A percentile compares a stretch with the other conserved stretches of the same genome.
phyloP scores from a whole-genome alignment of 2,888 invertebrate species.

The Piscicola geometra region DNA sequence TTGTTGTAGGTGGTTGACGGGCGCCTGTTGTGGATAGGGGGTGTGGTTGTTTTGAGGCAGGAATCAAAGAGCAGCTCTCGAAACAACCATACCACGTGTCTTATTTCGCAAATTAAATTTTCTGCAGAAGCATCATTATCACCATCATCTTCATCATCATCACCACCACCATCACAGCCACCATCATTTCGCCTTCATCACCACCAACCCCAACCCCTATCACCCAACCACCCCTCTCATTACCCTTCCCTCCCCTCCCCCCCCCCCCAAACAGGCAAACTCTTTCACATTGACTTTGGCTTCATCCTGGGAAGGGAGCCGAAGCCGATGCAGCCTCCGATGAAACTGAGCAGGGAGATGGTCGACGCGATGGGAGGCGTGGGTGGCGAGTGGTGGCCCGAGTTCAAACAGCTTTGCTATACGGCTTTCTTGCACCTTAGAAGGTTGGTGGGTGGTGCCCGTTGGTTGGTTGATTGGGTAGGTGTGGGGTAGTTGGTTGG shows the following conservation, averaged over 20 bases:
- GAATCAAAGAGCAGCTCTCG: no score
- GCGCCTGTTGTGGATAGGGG: no score
- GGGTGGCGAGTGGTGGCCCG: slow-evolving; percentile 79
- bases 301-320: slow-evolving; percentile 95
- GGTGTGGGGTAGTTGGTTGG: not conserved
- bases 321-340: slow-evolving; percentile 95
- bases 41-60: no score
- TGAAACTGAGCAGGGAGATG: slow-evolving; percentile 97
- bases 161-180: not conserved
- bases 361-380: slow-evolving; percentile 72
- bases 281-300: slow-evolving; percentile 68
- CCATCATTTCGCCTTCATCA: not conserved
- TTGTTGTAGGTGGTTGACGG: no score
- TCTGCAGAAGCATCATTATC: not conserved
- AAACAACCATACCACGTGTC: no score
- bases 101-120: no score
- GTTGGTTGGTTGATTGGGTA: not conserved
- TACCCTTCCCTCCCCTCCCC: not conserved
- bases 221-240: not conserved
- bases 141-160: no score
- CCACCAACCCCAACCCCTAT: not conserved
- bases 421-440: slow-evolving; percentile 91
- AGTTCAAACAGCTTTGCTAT: slow-evolving; percentile 83
- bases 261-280: slow-evolving; percentile 48
- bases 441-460: slow-evolving; percentile 60